Evolutionary conservation across 1,140 invertebrate genomes (phyloP).

Genomic region (Drosophila insularis): DNA sequence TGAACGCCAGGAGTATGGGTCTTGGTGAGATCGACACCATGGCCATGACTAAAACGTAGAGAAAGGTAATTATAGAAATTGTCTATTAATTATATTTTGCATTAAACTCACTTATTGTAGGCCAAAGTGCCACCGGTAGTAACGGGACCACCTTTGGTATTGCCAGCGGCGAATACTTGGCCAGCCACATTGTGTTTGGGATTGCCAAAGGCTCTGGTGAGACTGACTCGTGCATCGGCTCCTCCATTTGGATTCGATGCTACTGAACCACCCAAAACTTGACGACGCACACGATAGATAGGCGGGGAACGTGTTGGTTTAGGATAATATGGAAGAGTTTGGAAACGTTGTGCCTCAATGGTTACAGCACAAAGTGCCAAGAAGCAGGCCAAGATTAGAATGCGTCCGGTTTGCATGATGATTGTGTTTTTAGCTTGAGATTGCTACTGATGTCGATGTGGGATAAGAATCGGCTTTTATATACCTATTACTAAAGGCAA

Average conservation of each 20-base stretch:
- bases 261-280: slow-evolving; percentile 63
- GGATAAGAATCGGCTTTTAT: slow-evolving; percentile 31
- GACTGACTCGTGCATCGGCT: slow-evolving; percentile 53
- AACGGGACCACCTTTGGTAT: slow-evolving; percentile 59
- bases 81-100: background rate
- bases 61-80: background rate
- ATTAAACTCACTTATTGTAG: slow-evolving; percentile 70
- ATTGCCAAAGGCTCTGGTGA: slow-evolving; percentile 62
- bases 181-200: slow-evolving; percentile 70
- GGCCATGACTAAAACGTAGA: slow-evolving; percentile 41
- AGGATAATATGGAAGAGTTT: slow-evolving; percentile 52
- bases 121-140: slow-evolving; percentile 67
- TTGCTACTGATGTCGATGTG: slow-evolving; percentile 34
- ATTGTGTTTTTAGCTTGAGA: slow-evolving; percentile 18
- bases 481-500: slow-evolving; percentile 9
- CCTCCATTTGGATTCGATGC: slow-evolving; percentile 67
- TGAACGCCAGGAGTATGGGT: slow-evolving; percentile 69
- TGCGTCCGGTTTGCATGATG: slow-evolving; percentile 56
- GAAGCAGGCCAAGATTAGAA: slow-evolving; percentile 44
- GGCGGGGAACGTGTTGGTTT: slow-evolving; percentile 28
- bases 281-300: slow-evolving; percentile 57
- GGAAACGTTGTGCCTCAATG: slow-evolving; percentile 47
- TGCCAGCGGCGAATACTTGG: slow-evolving; percentile 68
- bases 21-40: slow-evolving; percentile 63
- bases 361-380: slow-evolving; percentile 52